Evolutionary conservation across 2,797 vertebrate species (phyloP), one percentile per base, ranked within the genome.

Genomic region (Aplochiton taeniatus): DNA sequence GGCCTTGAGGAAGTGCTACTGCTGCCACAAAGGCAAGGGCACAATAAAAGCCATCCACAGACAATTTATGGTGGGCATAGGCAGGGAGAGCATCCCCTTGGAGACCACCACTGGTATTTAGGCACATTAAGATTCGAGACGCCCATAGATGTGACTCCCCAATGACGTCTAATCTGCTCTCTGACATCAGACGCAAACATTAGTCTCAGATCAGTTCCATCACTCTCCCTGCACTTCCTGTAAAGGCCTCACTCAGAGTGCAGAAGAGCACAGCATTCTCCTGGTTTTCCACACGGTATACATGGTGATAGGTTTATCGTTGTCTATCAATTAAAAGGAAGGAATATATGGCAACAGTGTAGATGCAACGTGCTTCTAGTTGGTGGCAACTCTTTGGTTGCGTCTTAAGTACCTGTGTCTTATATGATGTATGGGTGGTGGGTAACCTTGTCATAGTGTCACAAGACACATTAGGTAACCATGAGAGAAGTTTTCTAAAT

Each of bases 401-500:
- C 62, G 54, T 45, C 48, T 31, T 31, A 8, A 48, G 11, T 70
- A 65, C 62, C 46, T 62, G 58, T 54, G 55, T 61, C 76, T 69
- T 78, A 61, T 74, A 74, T 85, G 82, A 90, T 85, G 78, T 77
- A 85, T 85, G 83, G 61, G 73, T 79, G 67, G 78, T 72, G 79
- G 79, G 85, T 87, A 87, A 88, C 87, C 84, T 91, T 92, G 90
- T 86, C 86, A 83, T 73, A 61, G 80, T 90, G 86, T 89, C 88
- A 88, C 82, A 88, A 86, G 85, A 81, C 88, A 86, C 88, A 88
- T 92, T 92, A 91, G 87, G 83, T 91, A 92, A 91, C 87, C 80
- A 86, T 85, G 87, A 89, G 83, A 85, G 85, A 91, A 74, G 82
- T 87, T 92, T 92, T 92, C 90, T 92, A 92, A 93, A 92, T 89